A percentile compares a stretch with the other conserved stretches of the same genome.
Evolutionary conservation across 2,797 vertebrate species (phyloP).

Genomic region (Sylvilagus floridanus): DNA sequence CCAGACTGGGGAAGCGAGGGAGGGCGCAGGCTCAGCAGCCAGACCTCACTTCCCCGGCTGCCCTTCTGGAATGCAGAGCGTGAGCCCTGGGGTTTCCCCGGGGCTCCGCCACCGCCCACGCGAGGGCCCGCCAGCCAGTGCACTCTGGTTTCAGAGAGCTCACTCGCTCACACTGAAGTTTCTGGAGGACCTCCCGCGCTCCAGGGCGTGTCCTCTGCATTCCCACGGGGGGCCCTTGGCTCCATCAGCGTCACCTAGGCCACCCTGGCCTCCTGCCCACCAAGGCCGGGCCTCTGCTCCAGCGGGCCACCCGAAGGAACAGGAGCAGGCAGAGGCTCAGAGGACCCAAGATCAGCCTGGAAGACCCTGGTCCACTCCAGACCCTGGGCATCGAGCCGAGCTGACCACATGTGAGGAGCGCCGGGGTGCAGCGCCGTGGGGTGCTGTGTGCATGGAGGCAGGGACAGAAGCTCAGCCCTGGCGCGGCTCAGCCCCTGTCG

Average conservation of each 20-base stretch:
- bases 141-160: not conserved
- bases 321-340: rapidly evolving
- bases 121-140: not conserved
- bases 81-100: not conserved
- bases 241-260: not conserved
- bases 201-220: not conserved
- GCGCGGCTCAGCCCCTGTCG: not conserved
- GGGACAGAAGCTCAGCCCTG: not conserved
- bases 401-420: not conserved
- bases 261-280: not conserved
- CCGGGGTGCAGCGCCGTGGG: not conserved
- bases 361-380: not conserved
- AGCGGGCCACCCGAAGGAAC: not conserved
- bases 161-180: not conserved
- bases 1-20: not conserved
- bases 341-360: not conserved
- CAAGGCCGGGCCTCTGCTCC: not conserved
- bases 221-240: not conserved
- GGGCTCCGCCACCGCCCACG: not conserved
- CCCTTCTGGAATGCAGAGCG: not conserved
- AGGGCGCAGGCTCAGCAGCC: not conserved
- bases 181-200: not conserved
- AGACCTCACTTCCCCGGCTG: not conserved
- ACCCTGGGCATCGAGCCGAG: not conserved
- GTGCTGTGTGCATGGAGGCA: not conserved